Base-by-base conservation (phyloP, 1,140 invertebrate species). In the Acromyrmex heyeri region DNA sequence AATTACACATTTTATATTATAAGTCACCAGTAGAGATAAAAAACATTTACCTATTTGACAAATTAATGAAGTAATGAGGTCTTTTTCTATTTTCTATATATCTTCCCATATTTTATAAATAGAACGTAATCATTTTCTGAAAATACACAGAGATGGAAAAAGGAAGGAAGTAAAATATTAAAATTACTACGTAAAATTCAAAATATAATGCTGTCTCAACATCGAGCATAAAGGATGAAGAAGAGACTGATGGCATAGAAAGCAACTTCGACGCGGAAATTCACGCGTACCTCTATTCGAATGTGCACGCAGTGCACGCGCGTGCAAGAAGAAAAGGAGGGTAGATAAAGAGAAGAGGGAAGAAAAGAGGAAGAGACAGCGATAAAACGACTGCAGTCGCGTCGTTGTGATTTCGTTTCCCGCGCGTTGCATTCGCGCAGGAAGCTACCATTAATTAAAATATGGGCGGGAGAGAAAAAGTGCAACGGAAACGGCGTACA, bases 401-500 rank as follows among this genome's bases (percentile, higher is more conserved):
- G 72, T 86, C 88, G 87, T 86, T 76, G 86, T 91, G 90, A 91
- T 91, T 91, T 91, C 89, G 86, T 89, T 90, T 89, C 86, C 87
- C 79, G 90, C 86, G 69, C 75, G 85, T 85, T 86, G 85, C 88
- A 85, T 91, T 88, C 90, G 82, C 75, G 48, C 76, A 87, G 82
- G 77, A 85, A 90, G 78, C 88, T 86, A 85, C 86, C 89, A 92
- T 92, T 92, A 92, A 92, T 92, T 92, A 92, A 92, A 92, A 92
- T 92, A 92, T 92, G 89, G 85, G 67, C 81, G 72, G 85, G 61
- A 90, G 77, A 88, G 72, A 86, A 90, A 90, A 88, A 81, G 87
- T 72, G 65, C 91, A 90, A 90, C 91, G 89, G 88, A 91, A 90
- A 89, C 78, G 85, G 67, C 67, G 72, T 91, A 92, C 86, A 87